phyloP scores from a whole-genome alignment of 2,888 invertebrate genomes.

The Lumbricus terrestris region DNA sequence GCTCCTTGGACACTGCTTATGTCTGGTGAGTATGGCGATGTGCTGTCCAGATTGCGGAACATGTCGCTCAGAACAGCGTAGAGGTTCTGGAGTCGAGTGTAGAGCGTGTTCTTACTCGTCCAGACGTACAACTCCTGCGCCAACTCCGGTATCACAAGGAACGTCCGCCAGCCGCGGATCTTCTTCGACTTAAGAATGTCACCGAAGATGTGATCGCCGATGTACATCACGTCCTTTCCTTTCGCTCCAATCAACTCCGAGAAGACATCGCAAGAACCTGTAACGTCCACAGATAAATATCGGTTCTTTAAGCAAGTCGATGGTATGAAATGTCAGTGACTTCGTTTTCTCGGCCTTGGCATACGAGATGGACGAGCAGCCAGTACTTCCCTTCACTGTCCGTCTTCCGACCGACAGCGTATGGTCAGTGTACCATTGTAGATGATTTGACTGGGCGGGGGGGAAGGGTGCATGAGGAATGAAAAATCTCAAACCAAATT shows the following conservation, averaged over 20 bases:
- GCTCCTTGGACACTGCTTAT: slow-evolving; percentile 81
- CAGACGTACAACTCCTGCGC: slow-evolving; percentile 93
- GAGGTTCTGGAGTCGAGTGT: slow-evolving; percentile 82
- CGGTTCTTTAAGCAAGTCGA: too few relatives aligned
- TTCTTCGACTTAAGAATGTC: slow-evolving; percentile 79
- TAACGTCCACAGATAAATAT: slow-evolving; percentile 18
- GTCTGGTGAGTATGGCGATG: slow-evolving; percentile 89
- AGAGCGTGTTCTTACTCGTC: slow-evolving; percentile 93
- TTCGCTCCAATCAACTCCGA: slow-evolving; percentile 91
- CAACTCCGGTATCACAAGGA: slow-evolving; percentile 95
- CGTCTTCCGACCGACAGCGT: too few relatives aligned
- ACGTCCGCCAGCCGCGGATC: slow-evolving; percentile 87
- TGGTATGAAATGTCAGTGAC: too few relatives aligned
- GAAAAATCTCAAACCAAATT: too few relatives aligned
- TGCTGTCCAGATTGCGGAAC: slow-evolving; percentile 94
- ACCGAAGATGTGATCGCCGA: slow-evolving; percentile 98
- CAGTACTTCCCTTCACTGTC: too few relatives aligned
- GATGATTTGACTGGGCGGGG: too few relatives aligned
- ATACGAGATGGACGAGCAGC: too few relatives aligned
- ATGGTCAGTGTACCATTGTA: too few relatives aligned
- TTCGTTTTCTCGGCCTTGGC: too few relatives aligned
- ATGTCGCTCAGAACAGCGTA: slow-evolving; percentile 86
- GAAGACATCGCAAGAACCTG: slow-evolving; percentile 87
- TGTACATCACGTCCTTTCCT: slow-evolving; percentile 95
- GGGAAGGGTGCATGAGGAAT: too few relatives aligned